Percentiles rank a stretch among this genome's conserved stretches.
phyloP scores from a whole-genome alignment of 2,113 vertebrate genomes.

The Pardalotus punctatus region DNA sequence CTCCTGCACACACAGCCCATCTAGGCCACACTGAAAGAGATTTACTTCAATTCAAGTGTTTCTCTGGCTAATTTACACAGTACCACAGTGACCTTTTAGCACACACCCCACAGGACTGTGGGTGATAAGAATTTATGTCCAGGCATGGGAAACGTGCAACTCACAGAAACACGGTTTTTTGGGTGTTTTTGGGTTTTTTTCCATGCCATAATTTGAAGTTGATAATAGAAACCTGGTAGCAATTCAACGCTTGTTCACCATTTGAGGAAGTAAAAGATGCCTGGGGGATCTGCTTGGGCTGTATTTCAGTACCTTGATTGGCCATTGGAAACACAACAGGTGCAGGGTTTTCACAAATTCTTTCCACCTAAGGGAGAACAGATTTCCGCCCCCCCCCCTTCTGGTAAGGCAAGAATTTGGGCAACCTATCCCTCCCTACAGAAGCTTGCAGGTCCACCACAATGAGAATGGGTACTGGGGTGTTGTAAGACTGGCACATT shows the following conservation, averaged over 20 bases:
- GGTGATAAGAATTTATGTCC: conserved; percentile 57
- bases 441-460: neutral
- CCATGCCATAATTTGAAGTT: conserved; percentile 15
- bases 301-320: conserved; percentile 37
- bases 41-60: conserved; percentile 5
- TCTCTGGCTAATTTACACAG: conserved; percentile 58
- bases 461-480: neutral
- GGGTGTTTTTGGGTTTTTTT: neutral
- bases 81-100: conserved; percentile 66
- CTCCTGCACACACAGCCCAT: neutral
- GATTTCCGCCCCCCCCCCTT: accelerated
- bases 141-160: conserved; percentile 15
- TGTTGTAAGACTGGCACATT: neutral
- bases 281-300: neutral
- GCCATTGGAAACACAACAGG: conserved; percentile 9
- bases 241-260: conserved; percentile 24
- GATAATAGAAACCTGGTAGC: conserved; percentile 24
- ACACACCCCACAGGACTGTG: neutral
- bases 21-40: conserved; percentile 2
- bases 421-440: neutral
- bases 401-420: neutral
- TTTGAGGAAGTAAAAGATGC: conserved; percentile 19
- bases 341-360: neutral
- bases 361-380: neutral
- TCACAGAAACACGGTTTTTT: neutral